Conservation (phyloP, 1,140 invertebrate species). For the Drosophila mojavensis region DNA sequence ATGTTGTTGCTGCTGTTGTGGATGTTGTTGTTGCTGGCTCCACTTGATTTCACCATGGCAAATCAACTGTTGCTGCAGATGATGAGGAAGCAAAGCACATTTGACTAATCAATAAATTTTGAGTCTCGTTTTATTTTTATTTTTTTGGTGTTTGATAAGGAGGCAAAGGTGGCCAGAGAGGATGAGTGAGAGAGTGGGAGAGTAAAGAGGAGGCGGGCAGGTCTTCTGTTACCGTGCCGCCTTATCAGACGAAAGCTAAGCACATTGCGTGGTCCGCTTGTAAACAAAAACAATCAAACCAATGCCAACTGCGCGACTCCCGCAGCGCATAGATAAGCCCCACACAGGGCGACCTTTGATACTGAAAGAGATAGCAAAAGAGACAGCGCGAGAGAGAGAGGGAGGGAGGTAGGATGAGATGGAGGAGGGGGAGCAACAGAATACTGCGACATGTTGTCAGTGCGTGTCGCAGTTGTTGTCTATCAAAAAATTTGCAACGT, state of each 20-base stretch:
- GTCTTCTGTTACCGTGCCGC: background rate
- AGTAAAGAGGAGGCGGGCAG: background rate
- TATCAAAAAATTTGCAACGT: slow-evolving; percentile 8
- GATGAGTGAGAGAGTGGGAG: background rate
- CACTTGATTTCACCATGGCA: slow-evolving; percentile 54
- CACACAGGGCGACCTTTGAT: slow-evolving; percentile 57
- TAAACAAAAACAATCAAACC: slow-evolving; percentile 71
- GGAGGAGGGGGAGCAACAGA: background rate
- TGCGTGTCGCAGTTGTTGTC: slow-evolving; percentile 54
- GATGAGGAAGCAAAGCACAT: slow-evolving; percentile 6
- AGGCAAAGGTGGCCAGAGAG: background rate
- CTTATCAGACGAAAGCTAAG: slow-evolving; percentile 58
- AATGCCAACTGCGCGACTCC: slow-evolving; percentile 35
- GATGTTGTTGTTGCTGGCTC: slow-evolving; percentile 9
- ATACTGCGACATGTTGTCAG: slow-evolving; percentile 43
- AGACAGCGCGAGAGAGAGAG: background rate
- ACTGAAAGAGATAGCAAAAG: background rate
- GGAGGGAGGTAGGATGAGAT: background rate
- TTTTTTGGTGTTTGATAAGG: slow-evolving; percentile 29
- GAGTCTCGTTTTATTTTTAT: background rate
- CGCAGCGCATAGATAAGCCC: slow-evolving; percentile 24
- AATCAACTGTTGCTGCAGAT: slow-evolving; percentile 29
- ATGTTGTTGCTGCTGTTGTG: slow-evolving; percentile 18
- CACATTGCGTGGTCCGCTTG: slow-evolving; percentile 68
- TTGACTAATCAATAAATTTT: slow-evolving; percentile 59